Evolutionary conservation across 2,888 invertebrate genomes (phyloP).

Genomic region (Dinocampus coccinellae): DNA sequence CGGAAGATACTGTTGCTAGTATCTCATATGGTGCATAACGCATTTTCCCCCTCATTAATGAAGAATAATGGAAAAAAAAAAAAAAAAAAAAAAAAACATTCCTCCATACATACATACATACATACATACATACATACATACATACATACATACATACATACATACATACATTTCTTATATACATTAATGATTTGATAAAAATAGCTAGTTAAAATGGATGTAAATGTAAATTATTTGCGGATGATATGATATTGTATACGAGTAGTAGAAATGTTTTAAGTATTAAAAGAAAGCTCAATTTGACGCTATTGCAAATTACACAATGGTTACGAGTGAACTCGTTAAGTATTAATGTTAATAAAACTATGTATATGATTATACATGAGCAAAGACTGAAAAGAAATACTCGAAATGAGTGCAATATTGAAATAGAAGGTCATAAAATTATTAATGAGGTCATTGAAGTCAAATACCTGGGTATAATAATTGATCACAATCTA

Average conservation of each 20-base stretch:
- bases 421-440: not conserved
- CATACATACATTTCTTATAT: no score
- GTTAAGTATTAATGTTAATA: conserved; percentile 15
- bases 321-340: conserved; percentile 12
- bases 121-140: no score
- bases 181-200: no score
- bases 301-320: not conserved
- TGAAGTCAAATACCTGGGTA: conserved; percentile 8
- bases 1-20: no score
- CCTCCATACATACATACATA: no score
- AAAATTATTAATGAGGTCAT: conserved; percentile 14
- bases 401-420: not conserved
- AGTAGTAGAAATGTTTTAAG: not conserved
- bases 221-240: conserved; percentile 37
- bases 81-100: no score
- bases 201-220: conserved; percentile 19
- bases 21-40: no score
- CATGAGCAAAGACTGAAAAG: not conserved
- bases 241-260: conserved; percentile 33
- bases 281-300: conserved; percentile 20
- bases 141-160: no score
- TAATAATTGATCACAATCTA: conserved; percentile 29
- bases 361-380: conserved; percentile 31
- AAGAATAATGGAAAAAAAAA: no score
- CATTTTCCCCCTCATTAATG: no score